Evolutionary conservation across 2,888 invertebrate genomes (phyloP), one percentile per base, ranked within the genome.

Genomic region (Chironomus tentans): DNA sequence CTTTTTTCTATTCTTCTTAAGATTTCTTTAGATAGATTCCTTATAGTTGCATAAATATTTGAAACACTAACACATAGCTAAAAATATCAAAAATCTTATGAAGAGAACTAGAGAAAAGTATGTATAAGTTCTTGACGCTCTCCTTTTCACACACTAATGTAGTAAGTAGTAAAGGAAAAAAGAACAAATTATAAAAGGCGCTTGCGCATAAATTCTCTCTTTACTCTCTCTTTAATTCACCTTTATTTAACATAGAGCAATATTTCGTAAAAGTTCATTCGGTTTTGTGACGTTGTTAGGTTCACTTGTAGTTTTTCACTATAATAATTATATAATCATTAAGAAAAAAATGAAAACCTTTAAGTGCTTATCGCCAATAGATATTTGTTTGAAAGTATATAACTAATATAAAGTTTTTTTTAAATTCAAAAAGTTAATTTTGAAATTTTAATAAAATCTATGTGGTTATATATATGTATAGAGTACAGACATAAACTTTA

Each of bases 151-250:
- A 38, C 38, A 38, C 38, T 38, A 38, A 10, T 38, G 10, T 10
- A 10, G 38, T 38, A 38, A 38, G 10, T 10, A 10, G 38, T 38
- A 38, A 38, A 38, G 38, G 10, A 38, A 38, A 38, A 4, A 10
- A 38, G 10, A 38, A 38, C 7, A 56, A 56, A 56, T 18, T 18
- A 2, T 18, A 15, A 15, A 56, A n/a, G 38, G 61, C 72, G 72
- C 72, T 62, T 62, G 72, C 72, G 72, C 56, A 22, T 46, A 28
- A 72, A 62, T 38, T 74, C 65, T 68, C 68, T 62, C 18, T 38
- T 12, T 38, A n/a, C n/a, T 70, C 22, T 65, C 24, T 65, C n/a
- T 13, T 24, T 24, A 24, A 22, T 21, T 65, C 12, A 65, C 65
- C 21, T 65, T 18, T 24, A 22, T 24, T 10, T 24, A 65, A 22